Evolutionary conservation across 2,113 vertebrate genomes (phyloP), one percentile per base, ranked within the genome.

Genomic region (Callaeas wilsoni): DNA sequence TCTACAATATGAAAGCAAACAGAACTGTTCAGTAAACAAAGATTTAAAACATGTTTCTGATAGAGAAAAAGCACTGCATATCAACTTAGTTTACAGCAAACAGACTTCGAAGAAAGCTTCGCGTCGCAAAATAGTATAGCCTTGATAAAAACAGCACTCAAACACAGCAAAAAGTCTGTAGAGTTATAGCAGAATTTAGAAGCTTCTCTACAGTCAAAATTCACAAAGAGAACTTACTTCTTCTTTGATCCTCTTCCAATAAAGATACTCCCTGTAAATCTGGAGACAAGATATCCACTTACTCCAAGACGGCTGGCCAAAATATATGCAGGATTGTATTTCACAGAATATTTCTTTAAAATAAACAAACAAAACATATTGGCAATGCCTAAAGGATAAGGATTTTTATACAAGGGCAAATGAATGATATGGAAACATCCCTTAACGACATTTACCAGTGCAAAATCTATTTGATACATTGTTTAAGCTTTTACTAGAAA

Each of bases 201-300:
- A 87, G 42, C 12, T 69, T 95, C 91, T 88, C 82, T 84, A 93
- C 35, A 87, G 88, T 18, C 16, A 94, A 91, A 96, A 73, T 13
- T 74, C 64, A 94, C 82, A 89, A 73, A 96, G 25, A 92, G 3
- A 79, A 97, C 99, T 98, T 95, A 99, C 99, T 99, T 99, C 97
- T 97, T 99, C 97, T 98, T 99, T 69, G 99, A 99, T 97, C 99
- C 99, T 98, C 99, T 98, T 95, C 99, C 99, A 90, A 99, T 99
- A 97, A 99, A 99, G 97, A 99, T 99, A 97, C 99, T 99, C 93
- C 99, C 99, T 69, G 99, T 99, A 98, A 99, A 99, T 98, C 99
- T 99, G 96, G 99, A 99, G 90, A 99, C 99, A 90, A 99, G 99
- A 98, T 99, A 99, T 97, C 99, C 98, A 97, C 98, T 99, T 96